Conservation (phyloP, 2,888 invertebrate genomes). For the Hirtodrosophila histrioides region DNA sequence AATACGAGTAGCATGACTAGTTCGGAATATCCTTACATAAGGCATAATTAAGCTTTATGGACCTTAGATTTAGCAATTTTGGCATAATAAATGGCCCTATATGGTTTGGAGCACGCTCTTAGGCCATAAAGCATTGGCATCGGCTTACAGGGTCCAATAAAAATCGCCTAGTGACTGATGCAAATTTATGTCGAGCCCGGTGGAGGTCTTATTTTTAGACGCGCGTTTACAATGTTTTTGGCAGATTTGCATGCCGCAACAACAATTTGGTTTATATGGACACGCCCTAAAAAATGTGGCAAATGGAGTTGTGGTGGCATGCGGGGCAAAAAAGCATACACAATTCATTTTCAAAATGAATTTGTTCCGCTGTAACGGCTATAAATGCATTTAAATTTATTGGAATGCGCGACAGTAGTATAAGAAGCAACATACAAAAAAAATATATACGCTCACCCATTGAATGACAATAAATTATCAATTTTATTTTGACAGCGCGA, state of each 20-base stretch:
- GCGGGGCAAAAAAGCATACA: conserved; percentile 36
- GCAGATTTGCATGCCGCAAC: conserved; percentile 64
- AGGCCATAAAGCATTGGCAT: conserved; percentile 69
- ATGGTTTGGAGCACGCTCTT: conserved; percentile 38
- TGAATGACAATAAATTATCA: conserved; percentile 82
- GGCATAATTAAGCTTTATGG: conserved; percentile 78
- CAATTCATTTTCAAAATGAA: conserved; percentile 81
- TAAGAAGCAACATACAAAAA: conserved; percentile 33
- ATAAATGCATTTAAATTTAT: conserved; percentile 82
- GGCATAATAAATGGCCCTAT: conserved; percentile 65
- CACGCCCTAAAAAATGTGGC: conserved; percentile 47
- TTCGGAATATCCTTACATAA: conserved; percentile 37
- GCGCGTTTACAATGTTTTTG: conserved; percentile 73
- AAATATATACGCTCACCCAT: conserved; percentile 64
- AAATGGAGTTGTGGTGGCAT: conserved; percentile 24
- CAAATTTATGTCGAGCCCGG: conserved; percentile 68
- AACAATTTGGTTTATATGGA: conserved; percentile 45
- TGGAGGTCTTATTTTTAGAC: conserved; percentile 65
- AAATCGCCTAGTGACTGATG: conserved; percentile 69
- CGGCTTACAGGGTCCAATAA: conserved; percentile 59
- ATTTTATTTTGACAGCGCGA: conserved; percentile 79
- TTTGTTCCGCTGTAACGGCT: conserved; percentile 80
- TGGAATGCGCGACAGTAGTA: conserved; percentile 56
- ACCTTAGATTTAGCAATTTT: conserved; percentile 74
- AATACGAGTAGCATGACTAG: conserved; percentile 1